Conservation (phyloP, 92 coral and sea anemone species). For the Heteractis magnifica region DNA sequence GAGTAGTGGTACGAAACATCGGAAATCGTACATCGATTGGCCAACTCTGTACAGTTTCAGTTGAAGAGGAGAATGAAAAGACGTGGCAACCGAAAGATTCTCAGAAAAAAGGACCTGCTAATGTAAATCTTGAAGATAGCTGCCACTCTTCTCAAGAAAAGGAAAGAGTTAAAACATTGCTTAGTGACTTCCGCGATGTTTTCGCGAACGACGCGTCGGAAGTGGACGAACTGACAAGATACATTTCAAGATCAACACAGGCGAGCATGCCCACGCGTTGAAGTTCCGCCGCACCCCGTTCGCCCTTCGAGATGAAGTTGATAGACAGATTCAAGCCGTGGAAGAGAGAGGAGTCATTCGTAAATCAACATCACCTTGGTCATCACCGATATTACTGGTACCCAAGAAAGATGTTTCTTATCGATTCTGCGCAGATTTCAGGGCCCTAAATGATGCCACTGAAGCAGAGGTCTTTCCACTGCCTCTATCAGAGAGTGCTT, state of each 20-base stretch:
- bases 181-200: slow-evolving; percentile 51
- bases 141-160: slow-evolving; percentile 41
- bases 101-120: slow-evolving; percentile 33
- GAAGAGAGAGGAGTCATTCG: slow-evolving; percentile 16
- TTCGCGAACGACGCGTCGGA: slow-evolving; percentile 54
- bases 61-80: slow-evolving; percentile 30
- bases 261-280: slow-evolving; percentile 46
- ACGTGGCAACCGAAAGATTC: slow-evolving; percentile 12
- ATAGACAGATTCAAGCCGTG: slow-evolving; percentile 45
- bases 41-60: slow-evolving; percentile 38
- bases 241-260: slow-evolving; percentile 54
- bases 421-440: no score
- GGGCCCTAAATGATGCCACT: no score
- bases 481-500: no score
- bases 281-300: slow-evolving; percentile 55
- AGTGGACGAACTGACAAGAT: slow-evolving; percentile 48
- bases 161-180: slow-evolving; percentile 30
- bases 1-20: no score
- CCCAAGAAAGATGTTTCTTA: no score
- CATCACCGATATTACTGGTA: no score
- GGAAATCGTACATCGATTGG: slow-evolving; percentile 45
- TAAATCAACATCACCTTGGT: no score
- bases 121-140: slow-evolving; percentile 40
- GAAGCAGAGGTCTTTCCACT: no score
- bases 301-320: slow-evolving; percentile 54